Percentiles rank a stretch among this genome's conserved stretches.
phyloP scores from a whole-genome alignment of 2,797 vertebrate genomes.

The Calcarius lapponicus region DNA sequence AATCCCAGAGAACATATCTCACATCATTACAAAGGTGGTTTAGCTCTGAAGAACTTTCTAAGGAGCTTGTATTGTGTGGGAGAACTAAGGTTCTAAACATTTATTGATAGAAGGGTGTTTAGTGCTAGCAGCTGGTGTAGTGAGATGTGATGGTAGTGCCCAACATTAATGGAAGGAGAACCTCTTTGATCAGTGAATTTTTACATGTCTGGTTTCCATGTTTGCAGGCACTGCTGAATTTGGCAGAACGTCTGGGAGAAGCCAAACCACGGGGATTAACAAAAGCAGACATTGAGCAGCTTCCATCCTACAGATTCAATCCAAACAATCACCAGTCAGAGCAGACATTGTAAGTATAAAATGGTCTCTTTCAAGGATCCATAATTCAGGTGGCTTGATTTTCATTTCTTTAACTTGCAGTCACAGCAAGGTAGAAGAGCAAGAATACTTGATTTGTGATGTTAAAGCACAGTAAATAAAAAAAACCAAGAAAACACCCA shows the following conservation, averaged over 20 bases:
- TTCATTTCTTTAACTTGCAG: neutral
- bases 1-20: neutral
- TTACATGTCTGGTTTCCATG: neutral
- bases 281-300: constrained; percentile 96
- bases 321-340: constrained; percentile 98
- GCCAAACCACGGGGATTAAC: constrained; percentile 94
- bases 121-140: neutral
- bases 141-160: neutral
- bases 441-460: neutral
- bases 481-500: no score
- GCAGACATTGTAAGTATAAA: constrained; percentile 90
- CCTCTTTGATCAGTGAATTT: neutral
- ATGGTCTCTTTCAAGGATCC: neutral
- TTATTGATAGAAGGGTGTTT: neutral
- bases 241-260: constrained; percentile 95
- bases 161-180: neutral
- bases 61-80: neutral
- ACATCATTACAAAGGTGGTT: neutral
- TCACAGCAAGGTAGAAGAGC: neutral
- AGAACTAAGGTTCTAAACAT: neutral
- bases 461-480: neutral
- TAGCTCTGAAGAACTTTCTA: neutral
- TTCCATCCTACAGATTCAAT: constrained; percentile 97
- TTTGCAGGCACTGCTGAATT: constrained; percentile 90
- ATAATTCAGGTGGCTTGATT: neutral